A percentile compares a stretch with the other conserved stretches of the same genome.
These are phyloP conservation scores for Galeopterus variegatus DNA, from an alignment of 2,113 vertebrate genomes.

Conservation along the genomic window DNA sequence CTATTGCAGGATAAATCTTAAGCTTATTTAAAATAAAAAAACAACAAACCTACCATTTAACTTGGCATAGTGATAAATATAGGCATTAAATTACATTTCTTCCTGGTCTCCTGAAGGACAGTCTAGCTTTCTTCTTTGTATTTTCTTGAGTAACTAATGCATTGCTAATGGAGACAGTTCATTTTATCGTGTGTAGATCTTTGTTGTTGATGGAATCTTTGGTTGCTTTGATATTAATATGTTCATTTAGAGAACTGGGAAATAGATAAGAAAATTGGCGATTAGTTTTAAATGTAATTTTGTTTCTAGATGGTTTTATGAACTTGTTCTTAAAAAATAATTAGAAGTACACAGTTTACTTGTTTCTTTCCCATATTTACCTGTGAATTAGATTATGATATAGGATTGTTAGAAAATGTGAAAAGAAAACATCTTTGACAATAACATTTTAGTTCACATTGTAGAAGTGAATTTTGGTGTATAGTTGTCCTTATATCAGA, in stretches of 20 bases:
- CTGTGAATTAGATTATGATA: not conserved
- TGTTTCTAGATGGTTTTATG: not conserved
- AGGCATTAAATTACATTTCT: not conserved
- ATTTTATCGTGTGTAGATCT: not conserved
- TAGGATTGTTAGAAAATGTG: constrained; percentile 43
- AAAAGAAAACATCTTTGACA: not conserved
- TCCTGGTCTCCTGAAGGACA: not conserved
- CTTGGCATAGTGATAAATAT: not conserved
- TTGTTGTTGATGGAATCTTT: not conserved
- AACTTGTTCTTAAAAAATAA: constrained; percentile 8
- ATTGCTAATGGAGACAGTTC: not conserved
- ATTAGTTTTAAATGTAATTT: constrained; percentile 55
- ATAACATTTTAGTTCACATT: not conserved
- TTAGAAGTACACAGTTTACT: not conserved
- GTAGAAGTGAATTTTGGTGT: constrained; percentile 19
- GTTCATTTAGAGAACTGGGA: constrained; percentile 15
- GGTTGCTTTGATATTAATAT: not conserved
- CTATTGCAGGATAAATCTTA: not conserved
- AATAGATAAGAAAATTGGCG: not conserved
- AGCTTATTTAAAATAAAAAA: not conserved
- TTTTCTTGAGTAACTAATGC: constrained; percentile 15
- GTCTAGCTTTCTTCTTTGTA: not conserved
- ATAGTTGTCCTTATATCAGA: not conserved
- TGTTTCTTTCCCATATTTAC: not conserved
- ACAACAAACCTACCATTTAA: not conserved